Base-by-base conservation (phyloP, 1,140 invertebrate genomes). In the Plodia interpunctella region DNA sequence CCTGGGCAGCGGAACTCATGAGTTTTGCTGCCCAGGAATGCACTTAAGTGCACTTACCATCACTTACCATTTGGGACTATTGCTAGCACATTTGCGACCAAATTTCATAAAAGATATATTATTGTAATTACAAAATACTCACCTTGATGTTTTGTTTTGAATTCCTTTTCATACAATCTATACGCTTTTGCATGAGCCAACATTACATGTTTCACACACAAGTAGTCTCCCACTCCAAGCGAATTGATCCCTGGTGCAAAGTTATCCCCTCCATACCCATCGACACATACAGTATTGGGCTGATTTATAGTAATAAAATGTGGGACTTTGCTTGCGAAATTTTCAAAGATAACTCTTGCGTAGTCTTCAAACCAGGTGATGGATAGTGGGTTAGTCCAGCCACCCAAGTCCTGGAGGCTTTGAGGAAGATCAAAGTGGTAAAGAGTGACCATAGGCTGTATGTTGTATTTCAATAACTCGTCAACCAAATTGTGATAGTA, bases 251-350 rank as follows among this genome's bases (percentile, higher is more conserved):
- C 86, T 0, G 92, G 92, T 0, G 92, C 91, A 66, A 90, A 79
- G 13, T 76, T 78, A 21, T 76, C 76, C 6, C 78, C 76, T 2
- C 90, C 91, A 69, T 94, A 94, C 1, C 91, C 91, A 15, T 86
- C 81, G n/a, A 91, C 74, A 59, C 93, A 93, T 5, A 92, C 79
- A 25, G 91, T 90, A 77, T 89, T 90, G 0, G 94, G 93, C 76
- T 95, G 93, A 71, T 95, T 95, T 17, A 95, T 88, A 0, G 94
- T 95, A 0, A 92, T 91, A 92, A 94, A 95, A 57, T 90, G 74
- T 62, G 88, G 86, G 0, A 94, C 92, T 59, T 91, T 90, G 76
- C 91, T 88, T 0, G 91, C 93, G 64, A 92, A 93, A 69, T 85
- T 87, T n/a, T 91, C 82, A 59, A 93, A 92, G 1, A 92, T 74